phyloP scores from a whole-genome alignment of 2,797 vertebrate species.

The Acipenser oxyrinchus region DNA sequence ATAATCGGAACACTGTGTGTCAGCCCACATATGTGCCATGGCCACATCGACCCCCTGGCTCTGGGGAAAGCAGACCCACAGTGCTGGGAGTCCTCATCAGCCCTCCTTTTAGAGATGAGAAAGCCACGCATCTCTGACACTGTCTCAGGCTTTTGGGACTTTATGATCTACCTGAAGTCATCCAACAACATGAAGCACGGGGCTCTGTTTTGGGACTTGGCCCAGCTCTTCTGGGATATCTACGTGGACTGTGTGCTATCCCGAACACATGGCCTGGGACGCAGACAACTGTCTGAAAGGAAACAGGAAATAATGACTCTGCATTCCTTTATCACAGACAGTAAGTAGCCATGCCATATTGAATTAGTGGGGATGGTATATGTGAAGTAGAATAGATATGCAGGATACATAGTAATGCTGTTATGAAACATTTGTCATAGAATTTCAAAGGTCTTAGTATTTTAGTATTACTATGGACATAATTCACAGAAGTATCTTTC shows the following conservation, averaged over 20 bases:
- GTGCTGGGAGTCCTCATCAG: constrained; percentile 87
- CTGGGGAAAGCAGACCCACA: constrained; percentile 66
- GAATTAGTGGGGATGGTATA: not conserved
- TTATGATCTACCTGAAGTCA: constrained; percentile 80
- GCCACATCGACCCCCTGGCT: constrained; percentile 68
- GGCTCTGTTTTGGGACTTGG: constrained; percentile 87
- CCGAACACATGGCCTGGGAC: constrained; percentile 82
- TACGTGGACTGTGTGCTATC: constrained; percentile 87
- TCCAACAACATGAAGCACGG: constrained; percentile 80
- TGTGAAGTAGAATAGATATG: not conserved
- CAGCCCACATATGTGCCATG: constrained; percentile 49
- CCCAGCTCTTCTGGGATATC: constrained; percentile 89
- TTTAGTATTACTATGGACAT: no score
- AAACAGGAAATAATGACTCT: constrained; percentile 42
- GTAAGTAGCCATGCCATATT: constrained; percentile 41
- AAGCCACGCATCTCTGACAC: constrained; percentile 80
- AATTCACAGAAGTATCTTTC: no score
- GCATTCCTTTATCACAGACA: constrained; percentile 50
- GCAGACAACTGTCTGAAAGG: constrained; percentile 53
- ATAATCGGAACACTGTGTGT: constrained; percentile 56
- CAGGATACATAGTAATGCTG: not conserved
- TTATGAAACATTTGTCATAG: no score
- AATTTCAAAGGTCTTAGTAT: no score
- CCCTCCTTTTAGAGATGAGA: constrained; percentile 76
- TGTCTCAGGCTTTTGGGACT: constrained; percentile 84